Evolutionary conservation across 2,113 vertebrate genomes (phyloP).

Genomic region (Esox niger): DNA sequence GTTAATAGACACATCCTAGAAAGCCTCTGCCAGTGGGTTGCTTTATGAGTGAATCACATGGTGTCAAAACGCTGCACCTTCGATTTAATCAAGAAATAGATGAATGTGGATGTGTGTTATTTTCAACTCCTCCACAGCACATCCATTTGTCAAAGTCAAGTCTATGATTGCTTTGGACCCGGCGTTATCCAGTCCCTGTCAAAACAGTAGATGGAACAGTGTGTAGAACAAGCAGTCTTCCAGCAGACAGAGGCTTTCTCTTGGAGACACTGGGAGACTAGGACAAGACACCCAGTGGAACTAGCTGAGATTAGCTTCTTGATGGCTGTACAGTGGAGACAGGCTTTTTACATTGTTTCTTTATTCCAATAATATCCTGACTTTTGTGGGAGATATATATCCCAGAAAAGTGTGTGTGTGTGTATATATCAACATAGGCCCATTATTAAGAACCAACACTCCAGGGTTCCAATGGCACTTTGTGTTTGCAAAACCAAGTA

Average conservation of each 20-base stretch:
- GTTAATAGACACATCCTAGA: slow-evolving; percentile 80
- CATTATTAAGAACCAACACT: too few species aligned
- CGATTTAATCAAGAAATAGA: slow-evolving; percentile 99
- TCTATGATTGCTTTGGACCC: slow-evolving; percentile 99
- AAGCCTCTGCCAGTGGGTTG: slow-evolving; percentile 72
- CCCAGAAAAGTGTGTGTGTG: too few species aligned
- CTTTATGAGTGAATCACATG: slow-evolving; percentile 89
- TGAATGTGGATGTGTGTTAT: slow-evolving; percentile 99
- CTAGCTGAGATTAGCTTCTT: background rate
- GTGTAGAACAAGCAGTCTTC: slow-evolving; percentile 81
- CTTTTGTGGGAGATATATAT: too few species aligned
- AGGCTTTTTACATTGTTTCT: background rate
- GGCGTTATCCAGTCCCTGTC: slow-evolving; percentile 96
- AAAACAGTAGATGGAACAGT: slow-evolving; percentile 88
- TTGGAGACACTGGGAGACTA: slow-evolving; percentile 38
- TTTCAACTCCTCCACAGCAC: slow-evolving; percentile 94
- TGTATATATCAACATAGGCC: too few species aligned
- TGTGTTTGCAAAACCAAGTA: too few species aligned
- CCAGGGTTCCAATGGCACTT: too few species aligned
- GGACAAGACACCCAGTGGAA: background rate
- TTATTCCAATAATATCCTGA: too few species aligned
- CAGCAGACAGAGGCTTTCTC: slow-evolving; percentile 42
- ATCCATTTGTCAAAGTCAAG: slow-evolving; percentile 99
- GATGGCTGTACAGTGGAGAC: background rate
- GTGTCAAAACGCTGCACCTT: slow-evolving; percentile 94